phyloP scores from a whole-genome alignment of 2,113 vertebrate genomes.

The Origma solitaria region DNA sequence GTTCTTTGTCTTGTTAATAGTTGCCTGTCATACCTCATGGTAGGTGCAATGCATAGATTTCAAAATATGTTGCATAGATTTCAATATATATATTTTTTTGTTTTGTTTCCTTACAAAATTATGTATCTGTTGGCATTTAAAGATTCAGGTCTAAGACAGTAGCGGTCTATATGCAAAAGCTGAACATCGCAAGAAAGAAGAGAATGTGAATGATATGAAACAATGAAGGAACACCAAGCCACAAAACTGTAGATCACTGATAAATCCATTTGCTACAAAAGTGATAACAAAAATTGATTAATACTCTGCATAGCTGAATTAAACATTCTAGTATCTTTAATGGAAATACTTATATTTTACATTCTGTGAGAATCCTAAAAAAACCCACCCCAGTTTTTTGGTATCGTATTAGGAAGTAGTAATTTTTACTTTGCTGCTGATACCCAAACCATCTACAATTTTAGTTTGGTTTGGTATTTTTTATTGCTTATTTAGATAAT shows the following conservation, averaged over 20 bases:
- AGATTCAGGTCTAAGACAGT: neutral
- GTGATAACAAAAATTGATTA: slow-evolving; percentile 37
- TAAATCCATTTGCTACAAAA: neutral
- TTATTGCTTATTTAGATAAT: slow-evolving; percentile 17
- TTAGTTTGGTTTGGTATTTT: neutral
- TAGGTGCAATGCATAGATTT: neutral
- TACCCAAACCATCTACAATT: neutral
- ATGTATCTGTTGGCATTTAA: neutral
- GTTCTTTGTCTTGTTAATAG: neutral
- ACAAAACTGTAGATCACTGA: slow-evolving; percentile 9
- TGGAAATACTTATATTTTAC: slow-evolving; percentile 50
- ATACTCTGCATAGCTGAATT: slow-evolving; percentile 52
- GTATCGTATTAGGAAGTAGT: slow-evolving; percentile 34
- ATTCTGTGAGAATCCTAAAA: slow-evolving; percentile 45
- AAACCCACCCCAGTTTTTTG: neutral
- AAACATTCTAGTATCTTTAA: slow-evolving; percentile 47
- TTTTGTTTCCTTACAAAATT: neutral
- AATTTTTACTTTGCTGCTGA: slow-evolving; percentile 26
- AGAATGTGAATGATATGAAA: slow-evolving; percentile 1
- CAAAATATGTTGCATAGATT: neutral
- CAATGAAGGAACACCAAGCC: neutral
- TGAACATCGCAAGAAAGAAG: neutral
- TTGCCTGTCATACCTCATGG: neutral
- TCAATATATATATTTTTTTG: neutral
- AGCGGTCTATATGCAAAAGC: neutral